Base-by-base conservation (phyloP, 2,888 invertebrate genomes). In the Pyralis farinalis region DNA sequence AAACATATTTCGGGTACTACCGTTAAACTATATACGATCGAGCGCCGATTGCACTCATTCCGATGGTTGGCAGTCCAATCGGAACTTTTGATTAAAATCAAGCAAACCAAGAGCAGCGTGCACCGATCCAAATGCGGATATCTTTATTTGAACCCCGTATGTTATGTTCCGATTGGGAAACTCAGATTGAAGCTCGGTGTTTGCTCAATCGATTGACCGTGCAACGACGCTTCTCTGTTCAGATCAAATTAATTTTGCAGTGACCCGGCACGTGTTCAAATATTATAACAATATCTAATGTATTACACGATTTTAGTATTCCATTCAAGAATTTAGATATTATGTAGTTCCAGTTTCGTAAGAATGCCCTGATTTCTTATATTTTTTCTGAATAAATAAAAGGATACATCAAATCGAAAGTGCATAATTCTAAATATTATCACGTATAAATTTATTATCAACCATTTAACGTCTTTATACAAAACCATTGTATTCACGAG, bases 1-100 rank as follows among this genome's bases (percentile, higher is more conserved):
- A 71, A 72, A 72, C 74, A 79, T 72, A 81, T 79, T 81, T 80
- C 66, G 68, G 65, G 61, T 65, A 67, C 67, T 71, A 56, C 66
- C 68, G 77, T 83, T 79, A 82, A 78, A 81, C 55, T n/a, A n/a
- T n/a, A n/a, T 71, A 63, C 68, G 70, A 78, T 76, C 67, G 64
- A 58, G 65, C 59, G 61, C 58, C 52, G 63, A 70, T 68, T 76
- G 79, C 75, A 71, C 74, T 79, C 80, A 64, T 68, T 65, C 66
- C 66, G 58, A 63, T 63, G 68, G 71, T 63, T 71, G 73, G 80
- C 78, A 74, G 76, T 75, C 71, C 84, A 86, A 86, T 87, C 75
- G 81, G 81, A 87, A 87, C 80, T 87, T 87, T 88, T 86, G 87
- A 87, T 87, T 88, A 87, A 87, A 87, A 87, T 85, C 87, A 87